phyloP scores from a whole-genome alignment of 2,113 vertebrate species.

The Orthochromis indermauri region DNA sequence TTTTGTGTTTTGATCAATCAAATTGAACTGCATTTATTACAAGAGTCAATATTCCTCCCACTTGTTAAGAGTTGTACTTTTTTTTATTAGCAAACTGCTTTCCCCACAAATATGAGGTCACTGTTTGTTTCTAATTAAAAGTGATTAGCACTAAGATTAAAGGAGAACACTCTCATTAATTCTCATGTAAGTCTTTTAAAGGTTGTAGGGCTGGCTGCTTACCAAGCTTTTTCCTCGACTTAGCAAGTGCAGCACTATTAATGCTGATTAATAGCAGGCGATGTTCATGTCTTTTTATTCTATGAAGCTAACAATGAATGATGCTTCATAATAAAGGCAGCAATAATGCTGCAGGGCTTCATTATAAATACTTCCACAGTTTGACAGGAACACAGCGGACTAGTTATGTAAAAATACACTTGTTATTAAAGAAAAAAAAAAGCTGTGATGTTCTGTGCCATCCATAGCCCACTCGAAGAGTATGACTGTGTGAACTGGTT shows the following conservation, averaged over 20 bases:
- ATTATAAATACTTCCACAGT: neutral
- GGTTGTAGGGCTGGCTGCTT: neutral
- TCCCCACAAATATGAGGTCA: neutral
- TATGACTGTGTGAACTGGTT: slow-evolving; percentile 30
- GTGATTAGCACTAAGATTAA: neutral
- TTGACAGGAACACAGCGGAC: neutral
- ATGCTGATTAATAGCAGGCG: neutral
- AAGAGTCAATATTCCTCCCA: neutral
- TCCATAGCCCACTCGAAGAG: neutral
- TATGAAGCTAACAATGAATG: neutral
- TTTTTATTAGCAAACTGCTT: neutral
- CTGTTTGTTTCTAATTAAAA: neutral
- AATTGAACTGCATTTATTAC: neutral
- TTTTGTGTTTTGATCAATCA: neutral
- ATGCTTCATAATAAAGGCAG: neutral
- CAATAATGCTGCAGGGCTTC: neutral
- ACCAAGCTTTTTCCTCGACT: neutral
- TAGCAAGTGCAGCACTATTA: neutral
- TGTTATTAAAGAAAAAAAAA: neutral
- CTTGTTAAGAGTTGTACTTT: neutral
- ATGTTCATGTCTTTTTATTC: neutral
- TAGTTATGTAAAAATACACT: slow-evolving; percentile 19
- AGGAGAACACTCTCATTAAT: neutral
- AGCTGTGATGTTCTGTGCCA: neutral
- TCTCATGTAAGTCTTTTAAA: neutral